Base-by-base conservation (phyloP, 1,140 invertebrate species). In the Helicoverpa zea region DNA sequence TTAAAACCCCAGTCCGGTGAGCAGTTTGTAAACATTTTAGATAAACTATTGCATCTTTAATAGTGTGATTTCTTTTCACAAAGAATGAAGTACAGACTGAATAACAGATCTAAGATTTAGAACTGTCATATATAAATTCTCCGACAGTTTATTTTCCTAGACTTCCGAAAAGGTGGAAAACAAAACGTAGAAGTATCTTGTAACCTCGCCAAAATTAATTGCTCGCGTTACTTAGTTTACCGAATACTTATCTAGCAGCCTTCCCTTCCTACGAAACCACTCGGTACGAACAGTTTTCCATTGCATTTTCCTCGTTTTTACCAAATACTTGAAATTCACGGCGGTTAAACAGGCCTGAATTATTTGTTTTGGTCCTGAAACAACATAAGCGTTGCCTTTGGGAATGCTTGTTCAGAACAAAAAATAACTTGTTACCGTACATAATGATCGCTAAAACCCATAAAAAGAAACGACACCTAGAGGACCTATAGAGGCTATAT, bases 261-360 rank as follows among this genome's bases (percentile, higher is more conserved):
- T 58, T 54, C n/a, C 14, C 52, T 35, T 73, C 58, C 52, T 58
- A 56, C 52, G 43, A 56, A 43, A 14, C 7, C 14, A 70, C 66
- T 72, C 51, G 68, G n/a, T 56, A 13, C 68, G 12, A 72, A 73
- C 52, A 58, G 43, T 73, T 58, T n/a, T 16, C 70, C 29, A 58
- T 73, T 73, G 30, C 52, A 18, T 73, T 73, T 58, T n/a, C 52
- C 30, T 43, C 13, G 2, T 35, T 72, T 73, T 73, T 73, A 18
- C 70, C 52, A 58, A 73, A 73, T 73, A 58, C 54, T 73, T 73
- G 70, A 73, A 73, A 73, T 73, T 58, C 52, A 73, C 70, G 18
- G 43, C n/a, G 52, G 70, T 49, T 73, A 73, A 58, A 73, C 70
- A 56, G 52, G 29, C 52, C 54, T 58, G 70, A 73, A 73, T 73